Base-by-base conservation (phyloP, 2,888 invertebrate genomes). In the Tenthredo scrophulariae region DNA sequence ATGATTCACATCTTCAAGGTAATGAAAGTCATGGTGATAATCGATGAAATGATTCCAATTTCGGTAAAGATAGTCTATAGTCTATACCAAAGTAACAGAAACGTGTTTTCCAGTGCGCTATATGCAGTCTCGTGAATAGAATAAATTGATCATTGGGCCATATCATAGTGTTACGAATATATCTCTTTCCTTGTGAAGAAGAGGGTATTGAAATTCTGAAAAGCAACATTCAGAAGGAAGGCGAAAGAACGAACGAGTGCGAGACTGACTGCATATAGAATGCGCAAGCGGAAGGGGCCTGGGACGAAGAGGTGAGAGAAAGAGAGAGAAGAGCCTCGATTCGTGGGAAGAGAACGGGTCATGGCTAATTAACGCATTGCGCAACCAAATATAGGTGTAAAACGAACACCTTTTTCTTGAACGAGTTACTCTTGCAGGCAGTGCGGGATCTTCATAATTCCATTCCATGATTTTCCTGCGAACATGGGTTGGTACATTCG, bases 331-430 rank as follows among this genome's bases (percentile, higher is more conserved):
- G 37, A 77, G 77, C 33, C 33, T 77, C 54, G 77, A 54, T 77
- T 77, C 77, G 77, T 77, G 77, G 77, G 43, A 74, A 72, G 72
- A 72, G 72, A 54, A 65, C 80, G 80, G 80, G 65, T 58, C 58
- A 80, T 65, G 80, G 80, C 80, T 80, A 80, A 80, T 65, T 58
- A 80, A 37, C 80, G 80, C 80, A 65, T 80, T 80, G 80, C 80
- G 80, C 65, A 80, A 80, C 40, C 80, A 65, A 62, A 65, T 65
- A 80, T 80, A 80, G 62, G 80, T 26, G 80, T 58, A 18, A 15
- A 80, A 40, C 54, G 77, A 77, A 54, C 77, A 43, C 43, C n/a
- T 40, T 74, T 74, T 74, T 46, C 43, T 43, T 43, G 43, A 43
- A 74, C 40, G 74, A 40, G 74, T n/a, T 43, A 43, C 3, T 43